phyloP scores from a whole-genome alignment of 2,888 invertebrate species.

The Orthosia incerta region DNA sequence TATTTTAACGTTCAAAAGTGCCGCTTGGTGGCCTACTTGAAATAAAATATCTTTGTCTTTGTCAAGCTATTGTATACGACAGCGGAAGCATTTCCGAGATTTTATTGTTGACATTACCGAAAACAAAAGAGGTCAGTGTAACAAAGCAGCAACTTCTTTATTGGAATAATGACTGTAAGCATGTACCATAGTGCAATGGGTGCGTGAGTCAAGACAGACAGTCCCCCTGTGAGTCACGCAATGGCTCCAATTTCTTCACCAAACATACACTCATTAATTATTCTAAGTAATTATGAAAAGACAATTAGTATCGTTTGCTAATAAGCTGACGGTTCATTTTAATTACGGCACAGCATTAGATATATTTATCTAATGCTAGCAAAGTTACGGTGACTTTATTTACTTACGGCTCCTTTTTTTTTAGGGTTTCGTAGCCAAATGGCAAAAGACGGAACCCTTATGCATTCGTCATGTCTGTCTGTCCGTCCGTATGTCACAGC shows the following conservation, averaged over 20 bases:
- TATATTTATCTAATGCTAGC: no score
- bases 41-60: no score
- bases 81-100: slow-evolving; percentile 35
- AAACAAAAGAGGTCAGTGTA: slow-evolving; percentile 59
- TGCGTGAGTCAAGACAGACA: slow-evolving; percentile 61
- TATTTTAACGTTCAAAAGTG: no score
- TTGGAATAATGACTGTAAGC: slow-evolving; percentile 60
- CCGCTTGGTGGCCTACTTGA: no score
- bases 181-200: slow-evolving; percentile 37
- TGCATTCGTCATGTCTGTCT: no score
- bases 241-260: slow-evolving; percentile 66
- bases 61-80: neutral
- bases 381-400: slow-evolving; percentile 30
- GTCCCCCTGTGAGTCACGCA: slow-evolving; percentile 58
- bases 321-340: slow-evolving; percentile 33
- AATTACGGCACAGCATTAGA: slow-evolving; percentile 9
- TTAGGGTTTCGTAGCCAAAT: no score
- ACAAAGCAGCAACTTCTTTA: slow-evolving; percentile 59
- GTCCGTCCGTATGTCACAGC: no score
- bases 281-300: slow-evolving; percentile 60
- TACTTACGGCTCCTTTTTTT: slow-evolving; percentile 28
- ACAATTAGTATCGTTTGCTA: slow-evolving; percentile 36
- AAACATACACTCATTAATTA: slow-evolving; percentile 63
- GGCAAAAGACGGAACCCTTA: no score
- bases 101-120: slow-evolving; percentile 34